A percentile compares a stretch with the other conserved stretches of the same genome.
phyloP scores from a whole-genome alignment of 1,140 invertebrate species.

The Leptestheria dahalacensis region DNA sequence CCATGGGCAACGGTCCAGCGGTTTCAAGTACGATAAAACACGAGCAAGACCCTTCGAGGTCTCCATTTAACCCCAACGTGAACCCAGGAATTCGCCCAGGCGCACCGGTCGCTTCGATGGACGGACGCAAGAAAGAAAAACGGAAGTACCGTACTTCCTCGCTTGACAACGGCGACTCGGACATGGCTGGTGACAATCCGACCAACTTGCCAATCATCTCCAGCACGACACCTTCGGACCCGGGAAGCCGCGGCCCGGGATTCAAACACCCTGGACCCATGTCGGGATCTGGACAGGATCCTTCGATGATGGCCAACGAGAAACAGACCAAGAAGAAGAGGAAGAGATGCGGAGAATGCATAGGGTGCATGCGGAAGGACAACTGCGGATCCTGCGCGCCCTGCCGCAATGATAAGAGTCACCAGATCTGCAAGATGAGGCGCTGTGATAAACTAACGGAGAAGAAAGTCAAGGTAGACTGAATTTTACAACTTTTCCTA shows the following conservation, averaged over 20 bases:
- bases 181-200: constrained; percentile 32
- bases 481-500: neutral
- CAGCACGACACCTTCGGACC: constrained; percentile 36
- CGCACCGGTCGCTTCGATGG: neutral
- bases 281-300: constrained; percentile 24
- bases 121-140: constrained; percentile 54
- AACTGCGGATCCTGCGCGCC: constrained; percentile 90
- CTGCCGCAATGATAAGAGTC: constrained; percentile 81
- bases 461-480: constrained; percentile 53
- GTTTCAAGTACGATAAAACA: neutral
- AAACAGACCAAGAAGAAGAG: constrained; percentile 62
- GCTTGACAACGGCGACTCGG: constrained; percentile 47
- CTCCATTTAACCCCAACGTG: neutral
- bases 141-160: constrained; percentile 72
- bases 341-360: constrained; percentile 84
- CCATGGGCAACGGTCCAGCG: neutral
- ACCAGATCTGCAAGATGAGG: constrained; percentile 90
- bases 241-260: constrained; percentile 28
- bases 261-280: constrained; percentile 20
- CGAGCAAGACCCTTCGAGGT: neutral
- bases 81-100: neutral
- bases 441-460: constrained; percentile 85
- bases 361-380: constrained; percentile 83
- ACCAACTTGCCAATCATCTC: constrained; percentile 70
- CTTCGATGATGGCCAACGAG: constrained; percentile 12